phyloP scores from a whole-genome alignment of 2,113 vertebrate species.

The Stigmatopora nigra region DNA sequence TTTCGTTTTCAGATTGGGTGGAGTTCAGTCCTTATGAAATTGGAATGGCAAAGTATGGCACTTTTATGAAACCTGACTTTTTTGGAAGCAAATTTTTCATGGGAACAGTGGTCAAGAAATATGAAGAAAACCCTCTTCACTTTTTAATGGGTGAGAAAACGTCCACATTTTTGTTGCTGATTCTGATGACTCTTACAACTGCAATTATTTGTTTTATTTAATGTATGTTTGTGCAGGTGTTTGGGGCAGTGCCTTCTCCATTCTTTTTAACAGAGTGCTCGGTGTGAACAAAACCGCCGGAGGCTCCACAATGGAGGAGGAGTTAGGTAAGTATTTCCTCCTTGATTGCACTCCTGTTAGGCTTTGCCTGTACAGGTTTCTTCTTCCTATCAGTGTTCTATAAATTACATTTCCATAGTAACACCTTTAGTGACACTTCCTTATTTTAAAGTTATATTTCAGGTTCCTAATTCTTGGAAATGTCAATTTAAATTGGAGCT shows the following conservation, averaged over 20 bases:
- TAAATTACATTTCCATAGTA: neutral
- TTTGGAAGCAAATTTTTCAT: constrained; percentile 99
- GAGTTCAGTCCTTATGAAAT: constrained; percentile 97
- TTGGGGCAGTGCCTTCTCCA: constrained; percentile 98
- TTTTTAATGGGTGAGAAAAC: constrained; percentile 90
- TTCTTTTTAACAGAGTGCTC: constrained; percentile 93
- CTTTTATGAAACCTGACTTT: constrained; percentile 90
- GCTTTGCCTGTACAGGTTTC: neutral
- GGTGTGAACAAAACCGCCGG: constrained; percentile 80
- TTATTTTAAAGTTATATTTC: neutral
- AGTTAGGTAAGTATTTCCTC: constrained; percentile 76
- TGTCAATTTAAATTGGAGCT: neutral
- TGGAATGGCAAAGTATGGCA: constrained; percentile 97
- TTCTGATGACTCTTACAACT: neutral
- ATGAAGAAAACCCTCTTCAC: constrained; percentile 92
- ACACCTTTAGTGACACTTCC: neutral
- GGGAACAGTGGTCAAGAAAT: constrained; percentile 88
- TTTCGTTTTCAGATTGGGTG: constrained; percentile 84
- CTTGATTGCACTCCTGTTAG: neutral
- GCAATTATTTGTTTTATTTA: constrained; percentile 3
- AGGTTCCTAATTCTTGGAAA: no score
- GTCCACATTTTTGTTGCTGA: neutral
- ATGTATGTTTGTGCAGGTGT: constrained; percentile 70
- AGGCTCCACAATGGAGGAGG: constrained; percentile 89
- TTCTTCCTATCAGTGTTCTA: neutral